A percentile compares a stretch with the other conserved stretches of the same genome.
phyloP scores from a whole-genome alignment of 1,140 invertebrate species.

The Acyrthosiphon pisum region DNA sequence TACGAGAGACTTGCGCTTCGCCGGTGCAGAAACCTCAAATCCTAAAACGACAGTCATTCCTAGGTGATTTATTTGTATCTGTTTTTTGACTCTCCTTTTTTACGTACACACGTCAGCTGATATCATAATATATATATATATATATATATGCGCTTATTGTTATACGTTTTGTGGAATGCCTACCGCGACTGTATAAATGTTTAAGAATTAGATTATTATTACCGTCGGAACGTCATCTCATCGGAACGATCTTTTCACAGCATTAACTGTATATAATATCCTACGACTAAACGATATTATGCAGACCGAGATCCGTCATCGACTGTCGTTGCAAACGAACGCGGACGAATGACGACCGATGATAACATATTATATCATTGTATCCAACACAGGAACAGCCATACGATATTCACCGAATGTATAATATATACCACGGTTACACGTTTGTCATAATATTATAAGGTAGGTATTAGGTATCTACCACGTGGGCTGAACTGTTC shows the following conservation, averaged over 20 bases:
- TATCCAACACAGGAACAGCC: background rate
- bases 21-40: background rate
- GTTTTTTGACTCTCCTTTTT: background rate
- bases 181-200: background rate
- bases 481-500: background rate
- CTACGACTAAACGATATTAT: background rate
- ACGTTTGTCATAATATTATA: background rate
- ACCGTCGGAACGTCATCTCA: background rate
- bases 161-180: background rate
- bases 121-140: background rate
- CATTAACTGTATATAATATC: background rate
- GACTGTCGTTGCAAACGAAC: background rate
- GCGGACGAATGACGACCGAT: background rate
- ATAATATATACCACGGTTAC: background rate
- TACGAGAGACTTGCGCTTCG: background rate
- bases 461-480: background rate
- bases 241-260: background rate
- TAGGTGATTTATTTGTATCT: background rate
- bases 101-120: background rate
- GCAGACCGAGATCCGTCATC: background rate
- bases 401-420: background rate
- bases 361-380: background rate
- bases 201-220: constrained; percentile 6
- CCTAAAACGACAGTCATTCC: background rate
- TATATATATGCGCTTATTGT: background rate